Base-by-base conservation (phyloP, 2,113 vertebrate species). In the Perccottus glenii region DNA sequence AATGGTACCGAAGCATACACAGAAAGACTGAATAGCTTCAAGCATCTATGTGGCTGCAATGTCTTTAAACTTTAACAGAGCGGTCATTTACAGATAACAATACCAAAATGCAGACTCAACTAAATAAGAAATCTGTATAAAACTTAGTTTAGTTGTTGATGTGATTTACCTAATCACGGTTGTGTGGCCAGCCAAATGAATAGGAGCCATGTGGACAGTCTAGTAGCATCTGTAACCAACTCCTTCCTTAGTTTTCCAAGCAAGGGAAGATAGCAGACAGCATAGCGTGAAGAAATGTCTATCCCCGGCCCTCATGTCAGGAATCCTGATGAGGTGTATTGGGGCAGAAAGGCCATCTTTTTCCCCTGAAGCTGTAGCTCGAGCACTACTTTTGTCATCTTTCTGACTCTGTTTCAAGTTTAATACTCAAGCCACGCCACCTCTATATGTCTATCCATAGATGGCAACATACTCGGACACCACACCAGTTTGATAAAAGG, bases 281-380 rank as follows among this genome's bases (percentile, higher is more conserved):
- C 77, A 71, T 88, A 88, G 86, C 85, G 81, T 89, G 85, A 91
- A 89, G 86, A 91, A 89, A 87, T 87, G 81, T 89, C 84, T 90
- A 70, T 90, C 85, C 82, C 81, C 38, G 58, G 84, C 82, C 70
- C 72, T 87, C 74, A 75, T 84, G 86, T 85, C 85, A 90, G 87
- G 87, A 89, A 83, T 87, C 84, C 84, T 77, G 84, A 89, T 88
- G 87, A 86, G 83, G 89, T 85, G 92, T 93, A 92, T 88, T 93
- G 88, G 91, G 91, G 91, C 91, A 92, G 91, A 93, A 93, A 91
- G 85, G 85, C 84, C 87, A 87, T 65, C 14, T 61, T 86, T 83
- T 85, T 80, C 88, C 87, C 88, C 87, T 70, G 71, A 82, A 86
- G 90, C 87, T 75, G 72, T 56, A 84, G 81, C 80, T 87, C 75